These are phyloP conservation scores for Macrotus californicus DNA, from an alignment of 2,113 vertebrate genomes.

Conservation along the genomic window DNA sequence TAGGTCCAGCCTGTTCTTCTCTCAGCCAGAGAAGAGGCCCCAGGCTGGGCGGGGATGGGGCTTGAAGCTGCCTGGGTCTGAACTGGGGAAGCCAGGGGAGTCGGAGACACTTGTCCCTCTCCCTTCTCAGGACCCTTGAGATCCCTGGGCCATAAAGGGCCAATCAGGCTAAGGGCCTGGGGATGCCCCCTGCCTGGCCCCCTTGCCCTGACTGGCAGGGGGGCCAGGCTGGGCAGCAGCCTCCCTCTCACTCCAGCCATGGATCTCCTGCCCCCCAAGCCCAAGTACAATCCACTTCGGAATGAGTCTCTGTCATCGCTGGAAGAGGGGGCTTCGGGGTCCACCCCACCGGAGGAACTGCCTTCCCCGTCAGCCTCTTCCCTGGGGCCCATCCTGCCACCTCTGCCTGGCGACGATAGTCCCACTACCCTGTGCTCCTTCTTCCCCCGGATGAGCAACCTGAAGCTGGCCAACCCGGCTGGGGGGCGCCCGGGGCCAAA, in stretches of 20 bases:
- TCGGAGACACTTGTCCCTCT: not conserved
- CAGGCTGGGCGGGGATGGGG: slow-evolving; percentile 50
- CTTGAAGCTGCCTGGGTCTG: slow-evolving; percentile 17
- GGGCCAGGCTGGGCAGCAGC: slow-evolving; percentile 26
- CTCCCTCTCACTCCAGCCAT: slow-evolving; percentile 72
- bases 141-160: slow-evolving; percentile 38
- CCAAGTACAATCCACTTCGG: slow-evolving; percentile 94
- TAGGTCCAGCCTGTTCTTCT: slow-evolving; percentile 59
- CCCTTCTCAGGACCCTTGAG: slow-evolving; percentile 8
- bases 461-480: slow-evolving; percentile 90
- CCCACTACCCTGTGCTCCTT: slow-evolving; percentile 97
- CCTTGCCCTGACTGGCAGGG: slow-evolving; percentile 67
- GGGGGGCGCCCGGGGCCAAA: slow-evolving; percentile 58
- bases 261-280: slow-evolving; percentile 93
- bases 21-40: slow-evolving; percentile 43
- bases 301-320: slow-evolving; percentile 92
- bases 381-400: slow-evolving; percentile 83
- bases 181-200: slow-evolving; percentile 65
- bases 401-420: slow-evolving; percentile 84
- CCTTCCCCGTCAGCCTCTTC: slow-evolving; percentile 89
- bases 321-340: slow-evolving; percentile 76
- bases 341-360: slow-evolving; percentile 51
- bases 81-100: not conserved
- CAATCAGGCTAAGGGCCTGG: slow-evolving; percentile 29
- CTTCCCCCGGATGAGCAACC: slow-evolving; percentile 92